A percentile compares a stretch with the other conserved stretches of the same genome.
These are phyloP conservation scores for Zoanthus solanderi DNA, from an alignment of 92 coral and sea anemone genomes.

Conservation along the genomic window DNA sequence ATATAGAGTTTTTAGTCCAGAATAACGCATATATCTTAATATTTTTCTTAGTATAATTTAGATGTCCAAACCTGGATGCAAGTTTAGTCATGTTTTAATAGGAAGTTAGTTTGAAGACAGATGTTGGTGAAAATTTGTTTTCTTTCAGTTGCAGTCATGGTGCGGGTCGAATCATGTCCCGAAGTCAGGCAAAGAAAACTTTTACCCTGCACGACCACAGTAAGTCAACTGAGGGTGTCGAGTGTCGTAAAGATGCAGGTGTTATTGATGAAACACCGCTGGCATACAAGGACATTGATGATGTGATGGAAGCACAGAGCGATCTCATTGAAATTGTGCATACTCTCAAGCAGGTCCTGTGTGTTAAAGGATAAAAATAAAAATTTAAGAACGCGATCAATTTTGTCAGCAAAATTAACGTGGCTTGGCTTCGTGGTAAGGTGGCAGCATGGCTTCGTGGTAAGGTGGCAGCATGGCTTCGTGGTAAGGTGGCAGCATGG, in stretches of 20 bases:
- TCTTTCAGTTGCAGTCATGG: conserved; percentile 81
- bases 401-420: neutral
- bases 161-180: conserved; percentile 84
- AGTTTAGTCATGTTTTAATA: no score
- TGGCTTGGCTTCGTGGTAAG: no score
- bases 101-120: no score
- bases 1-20: no score
- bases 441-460: no score
- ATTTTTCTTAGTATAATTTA: no score
- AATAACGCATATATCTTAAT: no score
- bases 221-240: conserved; percentile 79
- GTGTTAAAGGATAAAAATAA: conserved; percentile 71
- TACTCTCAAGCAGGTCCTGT: conserved; percentile 73
- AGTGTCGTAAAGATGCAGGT: conserved; percentile 81
- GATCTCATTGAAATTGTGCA: conserved; percentile 77
- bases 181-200: conserved; percentile 76
- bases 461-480: no score
- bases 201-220: conserved; percentile 73
- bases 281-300: conserved; percentile 90
- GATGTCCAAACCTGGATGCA: no score
- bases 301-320: conserved; percentile 88
- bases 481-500: no score
- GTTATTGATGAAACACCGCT: conserved; percentile 90
- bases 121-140: neutral
- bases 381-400: neutral